A percentile compares a stretch with the other conserved stretches of the same genome.
These are phyloP conservation scores for Lymantria dispar DNA, from an alignment of 2,888 invertebrate genomes.

Conservation along the genomic window DNA sequence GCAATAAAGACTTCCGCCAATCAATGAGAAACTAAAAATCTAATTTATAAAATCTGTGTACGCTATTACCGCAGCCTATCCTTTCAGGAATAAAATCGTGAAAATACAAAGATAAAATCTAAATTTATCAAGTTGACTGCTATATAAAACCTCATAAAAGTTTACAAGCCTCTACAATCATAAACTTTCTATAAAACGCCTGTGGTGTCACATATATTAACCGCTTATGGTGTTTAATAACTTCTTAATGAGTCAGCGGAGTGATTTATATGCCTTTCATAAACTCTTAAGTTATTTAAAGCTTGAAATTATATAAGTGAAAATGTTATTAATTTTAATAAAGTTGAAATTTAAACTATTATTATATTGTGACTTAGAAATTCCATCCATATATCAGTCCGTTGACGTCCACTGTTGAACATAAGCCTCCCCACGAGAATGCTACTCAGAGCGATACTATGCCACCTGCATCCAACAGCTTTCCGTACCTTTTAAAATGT, in stretches of 20 bases:
- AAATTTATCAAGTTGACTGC: slow-evolving; percentile 1
- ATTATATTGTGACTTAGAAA: too few relatives aligned
- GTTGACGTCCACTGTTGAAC: too few relatives aligned
- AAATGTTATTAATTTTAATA: not conserved
- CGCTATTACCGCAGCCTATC: too few relatives aligned
- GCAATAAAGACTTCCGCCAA: too few relatives aligned
- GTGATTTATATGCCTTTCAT: slow-evolving; percentile 1
- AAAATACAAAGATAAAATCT: not conserved
- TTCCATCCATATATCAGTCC: too few relatives aligned
- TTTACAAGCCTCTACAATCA: not conserved
- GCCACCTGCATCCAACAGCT: too few relatives aligned
- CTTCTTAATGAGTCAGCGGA: slow-evolving; percentile 3
- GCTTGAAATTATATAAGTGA: not conserved
- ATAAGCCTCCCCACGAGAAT: too few relatives aligned
- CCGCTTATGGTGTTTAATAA: slow-evolving; percentile 5
- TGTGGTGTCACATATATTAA: slow-evolving; percentile 3
- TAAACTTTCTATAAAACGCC: slow-evolving; percentile 3
- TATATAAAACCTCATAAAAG: slow-evolving; percentile 2
- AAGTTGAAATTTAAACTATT: not conserved
- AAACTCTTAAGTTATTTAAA: not conserved
- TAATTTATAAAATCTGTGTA: too few relatives aligned
- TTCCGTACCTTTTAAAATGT: too few relatives aligned
- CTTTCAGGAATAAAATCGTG: too few relatives aligned
- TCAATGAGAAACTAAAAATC: too few relatives aligned
- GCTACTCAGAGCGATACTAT: too few relatives aligned